Base-by-base conservation (phyloP, 2,888 invertebrate genomes). In the Hoplodrina blanda region DNA sequence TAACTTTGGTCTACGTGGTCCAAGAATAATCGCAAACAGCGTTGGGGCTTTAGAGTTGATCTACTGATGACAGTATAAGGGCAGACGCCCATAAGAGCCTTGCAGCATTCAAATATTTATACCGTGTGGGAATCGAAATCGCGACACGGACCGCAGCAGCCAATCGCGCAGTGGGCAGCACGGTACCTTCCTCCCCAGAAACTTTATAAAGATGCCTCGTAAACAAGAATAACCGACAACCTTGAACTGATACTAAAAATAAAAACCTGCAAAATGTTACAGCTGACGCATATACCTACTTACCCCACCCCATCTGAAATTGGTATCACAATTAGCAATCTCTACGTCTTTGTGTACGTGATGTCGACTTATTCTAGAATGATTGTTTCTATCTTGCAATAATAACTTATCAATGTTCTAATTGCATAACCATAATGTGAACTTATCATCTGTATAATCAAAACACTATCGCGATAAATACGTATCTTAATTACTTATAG, bases 381-480 rank as follows among this genome's bases (percentile, higher is more conserved):
- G 17, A 66, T 64, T 70, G 59, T 69, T 57, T 76, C 61, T 57
- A 72, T 63, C 61, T 62, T 59, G 62, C 63, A 76, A 63, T 73
- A 64, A 56, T 76, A 20, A 63, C 55, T 78, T 80, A 84, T 82
- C 79, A 72, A 64, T 80, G 85, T 68, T 78, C 85, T 82, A 84
- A 82, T 90, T 90, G 87, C 89, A 90, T 89, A 90, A 90, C 83
- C 67, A 72, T 76, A 76, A 69, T 62, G 71, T 44, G 66, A 49
- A 53, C 41, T 73, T 87, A 87, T 87, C 85, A 81, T 74, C 62
- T 80, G 46, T 41, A 44, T 2, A 20, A 83, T 78, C 84, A 69
- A 62, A 77, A 69, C 57, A 80, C 77, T 88, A 89, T 89, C 84
- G 63, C 69, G 72, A 82, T 83, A 85, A 75, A 19, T 62, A 66